These are phyloP conservation scores for Zoanthus sociatus DNA, from an alignment of 92 coral and sea anemone genomes.

Conservation along the genomic window DNA sequence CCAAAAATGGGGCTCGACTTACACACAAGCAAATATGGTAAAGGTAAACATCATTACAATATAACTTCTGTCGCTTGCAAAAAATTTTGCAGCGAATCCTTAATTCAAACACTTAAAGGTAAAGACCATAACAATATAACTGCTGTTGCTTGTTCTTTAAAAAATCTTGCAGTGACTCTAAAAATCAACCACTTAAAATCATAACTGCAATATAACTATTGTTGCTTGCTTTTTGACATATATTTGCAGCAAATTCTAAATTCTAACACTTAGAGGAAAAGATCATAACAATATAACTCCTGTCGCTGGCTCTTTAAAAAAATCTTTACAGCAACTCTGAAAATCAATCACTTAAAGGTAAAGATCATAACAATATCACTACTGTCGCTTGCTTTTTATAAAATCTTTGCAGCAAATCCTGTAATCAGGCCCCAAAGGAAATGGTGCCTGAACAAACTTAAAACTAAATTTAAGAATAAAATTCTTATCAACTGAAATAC, in stretches of 20 bases:
- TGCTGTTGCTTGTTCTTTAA: neutral
- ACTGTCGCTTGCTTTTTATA: slow-evolving; percentile 1
- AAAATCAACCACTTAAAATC: neutral
- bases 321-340: neutral
- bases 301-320: neutral
- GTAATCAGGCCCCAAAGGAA: slow-evolving; percentile 19
- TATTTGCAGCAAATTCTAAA: neutral
- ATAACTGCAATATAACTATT: neutral
- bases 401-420: slow-evolving; percentile 14
- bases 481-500: slow-evolving; percentile 14
- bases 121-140: neutral
- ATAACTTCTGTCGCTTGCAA: neutral
- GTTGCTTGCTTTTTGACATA: neutral
- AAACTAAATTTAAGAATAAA: slow-evolving; percentile 32
- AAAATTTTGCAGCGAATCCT: neutral
- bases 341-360: neutral
- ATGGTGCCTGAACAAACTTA: slow-evolving; percentile 23
- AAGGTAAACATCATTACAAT: slow-evolving; percentile 3
- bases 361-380: neutral
- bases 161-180: neutral
- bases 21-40: slow-evolving; percentile 7
- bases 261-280: neutral
- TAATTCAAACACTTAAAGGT: neutral
- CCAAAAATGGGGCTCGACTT: neutral
- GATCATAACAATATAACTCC: neutral